Evolutionary conservation across 2,113 vertebrate species (phyloP).

Genomic region (Lagopus leucura): DNA sequence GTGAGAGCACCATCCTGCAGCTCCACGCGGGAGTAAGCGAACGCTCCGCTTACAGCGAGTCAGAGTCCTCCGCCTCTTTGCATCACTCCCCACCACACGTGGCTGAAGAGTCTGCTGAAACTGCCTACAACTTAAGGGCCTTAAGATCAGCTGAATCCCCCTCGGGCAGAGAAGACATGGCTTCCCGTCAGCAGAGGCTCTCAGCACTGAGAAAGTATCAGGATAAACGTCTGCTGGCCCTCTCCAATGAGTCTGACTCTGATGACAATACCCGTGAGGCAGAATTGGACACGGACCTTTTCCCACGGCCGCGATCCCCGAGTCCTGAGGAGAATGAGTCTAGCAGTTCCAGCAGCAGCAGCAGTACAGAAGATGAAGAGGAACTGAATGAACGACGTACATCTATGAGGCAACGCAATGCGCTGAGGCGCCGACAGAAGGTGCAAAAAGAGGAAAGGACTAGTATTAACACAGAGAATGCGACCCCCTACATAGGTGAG

Average conservation of each 20-base stretch:
- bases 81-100: conserved; percentile 79
- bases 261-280: conserved; percentile 83
- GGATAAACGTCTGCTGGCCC: conserved; percentile 87
- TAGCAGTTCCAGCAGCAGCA: conserved; percentile 88
- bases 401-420: conserved; percentile 88
- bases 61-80: conserved; percentile 86
- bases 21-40: conserved; percentile 89
- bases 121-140: conserved; percentile 76
- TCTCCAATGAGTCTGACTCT: conserved; percentile 90
- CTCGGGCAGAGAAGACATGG: conserved; percentile 73
- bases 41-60: conserved; percentile 84
- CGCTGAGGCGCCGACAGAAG: conserved; percentile 84
- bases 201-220: conserved; percentile 82
- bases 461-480: conserved; percentile 59
- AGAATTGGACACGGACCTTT: conserved; percentile 86
- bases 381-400: conserved; percentile 85
- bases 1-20: conserved; percentile 95
- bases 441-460: conserved; percentile 82
- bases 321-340: conserved; percentile 90
- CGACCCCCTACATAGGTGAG: conserved; percentile 83
- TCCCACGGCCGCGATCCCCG: conserved; percentile 90
- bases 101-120: conserved; percentile 78
- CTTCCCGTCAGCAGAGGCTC: conserved; percentile 81
- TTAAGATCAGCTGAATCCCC: conserved; percentile 76
- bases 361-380: conserved; percentile 83